Conservation (phyloP, 1,140 invertebrate genomes). For the Eulimnadia texana region DNA sequence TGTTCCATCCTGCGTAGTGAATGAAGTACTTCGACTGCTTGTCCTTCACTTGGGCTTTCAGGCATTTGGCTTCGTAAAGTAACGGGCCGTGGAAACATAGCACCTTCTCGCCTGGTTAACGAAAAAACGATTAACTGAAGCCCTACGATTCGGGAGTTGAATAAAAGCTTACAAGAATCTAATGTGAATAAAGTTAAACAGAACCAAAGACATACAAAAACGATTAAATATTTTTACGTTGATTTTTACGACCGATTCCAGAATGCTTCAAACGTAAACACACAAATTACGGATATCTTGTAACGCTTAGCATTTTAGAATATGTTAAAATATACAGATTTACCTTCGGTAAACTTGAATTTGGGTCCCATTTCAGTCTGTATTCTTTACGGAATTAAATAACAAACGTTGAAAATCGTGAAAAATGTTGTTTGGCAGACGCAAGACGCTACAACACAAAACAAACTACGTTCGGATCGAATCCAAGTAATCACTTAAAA, state of each 20-base stretch:
- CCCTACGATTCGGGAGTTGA: too few relatives aligned
- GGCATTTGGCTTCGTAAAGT: slow-evolving; percentile 90
- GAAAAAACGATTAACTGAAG: not conserved
- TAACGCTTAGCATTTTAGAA: not conserved
- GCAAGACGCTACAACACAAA: not conserved
- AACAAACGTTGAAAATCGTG: not conserved
- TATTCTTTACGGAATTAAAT: too few relatives aligned
- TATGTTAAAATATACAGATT: not conserved
- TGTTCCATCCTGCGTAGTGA: slow-evolving; percentile 96
- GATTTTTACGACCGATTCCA: not conserved
- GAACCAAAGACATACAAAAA: not conserved
- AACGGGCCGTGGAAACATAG: slow-evolving; percentile 90
- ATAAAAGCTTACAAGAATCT: too few relatives aligned
- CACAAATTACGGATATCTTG: not conserved
- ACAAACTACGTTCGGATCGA: not conserved
- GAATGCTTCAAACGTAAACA: not conserved
- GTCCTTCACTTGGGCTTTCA: slow-evolving; percentile 69
- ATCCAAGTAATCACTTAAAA: too few relatives aligned
- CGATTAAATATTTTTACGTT: not conserved
- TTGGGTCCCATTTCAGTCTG: not conserved
- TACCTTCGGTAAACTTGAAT: slow-evolving; percentile 11
- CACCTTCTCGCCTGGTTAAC: slow-evolving; percentile 66
- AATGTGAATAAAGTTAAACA: not conserved
- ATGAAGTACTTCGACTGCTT: slow-evolving; percentile 82
- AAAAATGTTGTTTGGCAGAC: not conserved